Base-by-base conservation (phyloP, 2,113 vertebrate species). In the Rynchops niger region DNA sequence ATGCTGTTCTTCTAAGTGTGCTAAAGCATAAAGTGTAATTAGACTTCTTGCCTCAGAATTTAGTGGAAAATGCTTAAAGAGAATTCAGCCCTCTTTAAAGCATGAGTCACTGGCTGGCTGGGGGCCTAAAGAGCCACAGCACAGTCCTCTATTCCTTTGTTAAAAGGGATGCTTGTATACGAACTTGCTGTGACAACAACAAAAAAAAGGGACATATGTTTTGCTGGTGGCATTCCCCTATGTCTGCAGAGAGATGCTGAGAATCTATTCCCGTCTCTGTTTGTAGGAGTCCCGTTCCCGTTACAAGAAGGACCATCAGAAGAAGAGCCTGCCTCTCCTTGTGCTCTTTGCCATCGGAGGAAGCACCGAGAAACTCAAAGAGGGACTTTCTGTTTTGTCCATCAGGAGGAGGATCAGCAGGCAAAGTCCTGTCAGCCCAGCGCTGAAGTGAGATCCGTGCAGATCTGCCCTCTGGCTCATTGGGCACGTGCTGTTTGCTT, bases 21-120 rank as follows among this genome's bases (percentile, higher is more conserved):
- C 87, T 93, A 96, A 96, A 91, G 81, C 81, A 87, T 96, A 76
- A 94, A 96, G 93, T 85, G 95, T 90, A 96, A 96, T 97, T 96
- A 96, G 96, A 96, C 53, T 94, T 93, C 53, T 91, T 96, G 90
- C 87, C 66, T 97, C 79, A 90, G 92, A 96, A 93, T 95, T 82
- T 53, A 80, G 73, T 88, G 56, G 87, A 53, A 89, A 95, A 90
- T 2, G 4, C 76, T 94, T 85, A 17, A 93, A 89, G 85, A 84
- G 58, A 90, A 69, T 26, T 56, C 40, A 91, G 15, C 13, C 36
- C 78, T 93, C 84, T 85, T 90, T 94, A 81, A 83, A 92, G 53
- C 22, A 42, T 94, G 95, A 94, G 40, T 95, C 95, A 92, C 49
- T 0, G 0, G 22, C 58, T 82, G 74, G 52, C 88, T 94, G 45